Percentiles rank a stretch among this genome's conserved stretches.
Evolutionary conservation across 2,888 invertebrate species (phyloP).

Genomic region (Sussaba pulchella): DNA sequence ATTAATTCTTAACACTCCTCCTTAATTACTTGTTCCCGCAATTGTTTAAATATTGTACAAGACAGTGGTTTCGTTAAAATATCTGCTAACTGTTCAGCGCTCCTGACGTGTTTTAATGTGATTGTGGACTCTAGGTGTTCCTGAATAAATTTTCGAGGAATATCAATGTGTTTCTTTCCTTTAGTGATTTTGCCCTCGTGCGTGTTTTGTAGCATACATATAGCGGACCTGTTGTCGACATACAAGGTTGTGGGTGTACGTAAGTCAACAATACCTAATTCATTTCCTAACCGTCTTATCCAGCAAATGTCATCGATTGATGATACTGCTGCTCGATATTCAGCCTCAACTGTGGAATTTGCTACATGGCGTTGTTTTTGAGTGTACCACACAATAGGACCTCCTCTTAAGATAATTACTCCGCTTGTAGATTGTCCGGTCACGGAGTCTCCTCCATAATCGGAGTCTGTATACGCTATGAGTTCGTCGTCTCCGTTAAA

Average conservation of each 20-base stretch:
- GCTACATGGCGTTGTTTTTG: conserved; percentile 69
- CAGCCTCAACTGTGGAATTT: conserved; percentile 68
- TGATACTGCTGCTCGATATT: conserved; percentile 74
- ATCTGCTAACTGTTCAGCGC: conserved; percentile 72
- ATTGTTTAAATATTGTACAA: conserved; percentile 61
- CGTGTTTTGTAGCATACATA: conserved; percentile 73
- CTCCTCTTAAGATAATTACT: conserved; percentile 70
- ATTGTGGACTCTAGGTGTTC: conserved; percentile 73
- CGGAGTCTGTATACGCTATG: conserved; percentile 67
- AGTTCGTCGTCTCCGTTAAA: conserved; percentile 65
- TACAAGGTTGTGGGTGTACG: conserved; percentile 68
- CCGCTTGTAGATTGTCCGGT: conserved; percentile 73
- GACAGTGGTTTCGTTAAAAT: conserved; percentile 71
- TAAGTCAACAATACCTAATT: conserved; percentile 66
- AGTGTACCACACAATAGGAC: conserved; percentile 73
- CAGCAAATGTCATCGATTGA: conserved; percentile 75
- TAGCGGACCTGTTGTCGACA: conserved; percentile 75
- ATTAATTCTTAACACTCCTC: conserved; percentile 66
- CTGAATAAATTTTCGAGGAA: conserved; percentile 74
- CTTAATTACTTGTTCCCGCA: conserved; percentile 70
- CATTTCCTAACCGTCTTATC: conserved; percentile 71
- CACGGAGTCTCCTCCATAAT: conserved; percentile 67
- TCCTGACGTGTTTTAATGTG: conserved; percentile 68
- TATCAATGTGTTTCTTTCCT: conserved; percentile 76
- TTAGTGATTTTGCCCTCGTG: conserved; percentile 74